Percentiles rank a stretch among this genome's conserved stretches.
phyloP scores from a whole-genome alignment of 2,113 vertebrate species.

The Haplochromis burtoni region DNA sequence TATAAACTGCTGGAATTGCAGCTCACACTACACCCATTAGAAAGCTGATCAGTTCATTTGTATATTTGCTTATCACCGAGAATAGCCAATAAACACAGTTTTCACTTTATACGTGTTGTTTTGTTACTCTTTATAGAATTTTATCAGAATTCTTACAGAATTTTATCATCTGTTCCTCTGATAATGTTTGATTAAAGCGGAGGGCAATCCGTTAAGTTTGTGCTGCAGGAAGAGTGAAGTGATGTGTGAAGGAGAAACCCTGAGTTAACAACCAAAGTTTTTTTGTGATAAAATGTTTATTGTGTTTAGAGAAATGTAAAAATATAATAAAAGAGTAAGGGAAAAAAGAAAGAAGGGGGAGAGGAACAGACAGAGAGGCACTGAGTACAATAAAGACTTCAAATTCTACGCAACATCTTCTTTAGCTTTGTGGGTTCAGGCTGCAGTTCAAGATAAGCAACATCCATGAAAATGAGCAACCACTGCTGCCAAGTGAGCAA shows the following conservation, averaged over 20 bases:
- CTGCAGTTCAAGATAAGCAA: not conserved
- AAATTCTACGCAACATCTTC: not conserved
- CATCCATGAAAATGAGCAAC: not conserved
- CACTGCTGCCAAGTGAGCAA: not conserved
- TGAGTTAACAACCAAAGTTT: not conserved
- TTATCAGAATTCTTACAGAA: rapidly evolving
- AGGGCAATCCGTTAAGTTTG: not conserved
- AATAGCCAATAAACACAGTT: not conserved
- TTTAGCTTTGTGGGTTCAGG: rapidly evolving
- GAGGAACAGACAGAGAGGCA: not conserved
- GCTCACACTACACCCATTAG: not conserved
- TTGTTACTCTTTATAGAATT: not conserved
- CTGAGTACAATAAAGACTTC: not conserved
- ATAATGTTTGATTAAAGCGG: not conserved
- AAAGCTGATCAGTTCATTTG: not conserved
- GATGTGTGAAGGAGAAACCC: not conserved
- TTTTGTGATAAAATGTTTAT: not conserved
- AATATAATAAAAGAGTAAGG: not conserved
- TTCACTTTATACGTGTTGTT: not conserved
- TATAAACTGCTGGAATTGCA: not conserved
- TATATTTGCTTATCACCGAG: rapidly evolving
- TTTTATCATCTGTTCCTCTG: not conserved
- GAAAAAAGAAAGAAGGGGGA: not conserved
- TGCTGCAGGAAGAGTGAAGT: not conserved
- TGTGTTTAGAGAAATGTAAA: not conserved